phyloP scores from a whole-genome alignment of 2,797 vertebrate genomes.

The Hipposideros larvatus region DNA sequence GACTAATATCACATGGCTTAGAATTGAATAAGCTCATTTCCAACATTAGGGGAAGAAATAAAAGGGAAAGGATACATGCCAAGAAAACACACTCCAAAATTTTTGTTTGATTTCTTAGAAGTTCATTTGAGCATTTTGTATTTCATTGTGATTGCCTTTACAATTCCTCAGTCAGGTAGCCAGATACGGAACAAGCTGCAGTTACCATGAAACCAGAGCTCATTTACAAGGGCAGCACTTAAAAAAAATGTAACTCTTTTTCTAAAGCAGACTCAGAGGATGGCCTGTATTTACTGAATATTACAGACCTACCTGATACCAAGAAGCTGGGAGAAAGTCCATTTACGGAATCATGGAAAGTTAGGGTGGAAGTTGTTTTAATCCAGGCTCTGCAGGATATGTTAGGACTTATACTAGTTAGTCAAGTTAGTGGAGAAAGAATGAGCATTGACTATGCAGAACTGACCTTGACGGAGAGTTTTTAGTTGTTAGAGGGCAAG shows the following conservation, averaged over 20 bases:
- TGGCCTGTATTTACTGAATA: not conserved
- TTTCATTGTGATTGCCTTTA: not conserved
- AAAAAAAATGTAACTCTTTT: not conserved
- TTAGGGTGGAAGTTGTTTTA: not conserved
- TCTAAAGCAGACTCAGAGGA: not conserved
- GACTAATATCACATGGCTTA: not conserved
- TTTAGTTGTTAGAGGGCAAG: not conserved
- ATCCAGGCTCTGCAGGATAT: not conserved
- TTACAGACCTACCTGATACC: not conserved
- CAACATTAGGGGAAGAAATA: not conserved
- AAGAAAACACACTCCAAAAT: not conserved
- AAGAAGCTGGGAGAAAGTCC: not conserved
- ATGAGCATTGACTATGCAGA: not conserved
- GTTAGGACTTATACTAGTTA: not conserved
- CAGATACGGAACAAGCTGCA: not conserved
- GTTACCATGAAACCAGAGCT: conserved; percentile 30
- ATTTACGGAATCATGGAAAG: not conserved
- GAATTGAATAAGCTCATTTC: conserved; percentile 40
- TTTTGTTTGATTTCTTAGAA: conserved; percentile 33
- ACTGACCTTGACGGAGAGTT: not conserved
- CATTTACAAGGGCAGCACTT: not conserved
- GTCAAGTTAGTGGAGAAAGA: not conserved
- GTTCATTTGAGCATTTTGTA: conserved; percentile 5
- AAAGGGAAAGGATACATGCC: conserved; percentile 7
- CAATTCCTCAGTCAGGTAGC: not conserved